Evolutionary conservation across 2,113 vertebrate species (phyloP).

Genomic region (Recurvirostra avosetta): DNA sequence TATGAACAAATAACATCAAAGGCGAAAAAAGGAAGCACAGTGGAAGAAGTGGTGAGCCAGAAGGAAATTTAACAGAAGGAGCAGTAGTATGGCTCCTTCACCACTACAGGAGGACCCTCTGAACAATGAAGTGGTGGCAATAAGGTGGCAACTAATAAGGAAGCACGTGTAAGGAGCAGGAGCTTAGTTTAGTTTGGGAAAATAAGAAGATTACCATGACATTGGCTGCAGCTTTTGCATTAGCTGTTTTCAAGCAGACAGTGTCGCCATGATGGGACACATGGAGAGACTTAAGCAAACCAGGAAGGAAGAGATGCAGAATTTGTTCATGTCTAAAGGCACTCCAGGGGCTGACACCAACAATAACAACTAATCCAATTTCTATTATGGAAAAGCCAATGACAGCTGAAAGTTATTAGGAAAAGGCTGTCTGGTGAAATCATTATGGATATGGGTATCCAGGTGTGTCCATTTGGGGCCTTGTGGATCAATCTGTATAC

Average conservation of each 20-base stretch:
- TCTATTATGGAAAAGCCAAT: neutral
- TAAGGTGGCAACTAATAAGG: neutral
- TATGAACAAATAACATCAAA: neutral
- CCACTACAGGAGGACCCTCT: neutral
- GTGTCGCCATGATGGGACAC: accelerated
- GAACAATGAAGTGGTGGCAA: neutral
- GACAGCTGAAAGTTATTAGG: neutral
- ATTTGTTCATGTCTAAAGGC: neutral
- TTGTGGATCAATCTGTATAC: neutral
- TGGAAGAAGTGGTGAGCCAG: neutral
- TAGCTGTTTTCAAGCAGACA: neutral
- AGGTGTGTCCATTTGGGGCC: accelerated
- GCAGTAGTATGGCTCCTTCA: neutral
- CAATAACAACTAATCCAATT: neutral
- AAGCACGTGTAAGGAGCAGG: neutral
- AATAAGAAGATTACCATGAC: neutral
- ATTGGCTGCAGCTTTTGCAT: neutral
- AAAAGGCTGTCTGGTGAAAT: neutral
- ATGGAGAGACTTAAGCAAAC: neutral
- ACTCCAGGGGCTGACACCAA: neutral
- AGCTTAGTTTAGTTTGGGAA: neutral
- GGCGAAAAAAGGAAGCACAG: neutral
- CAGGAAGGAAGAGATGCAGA: neutral
- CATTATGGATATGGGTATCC: no score
- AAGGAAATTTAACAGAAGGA: neutral